Percentiles rank a stretch among this genome's conserved stretches.
Conservation (phyloP, 2,888 invertebrate species). For the Drosophila niveifrons region DNA sequence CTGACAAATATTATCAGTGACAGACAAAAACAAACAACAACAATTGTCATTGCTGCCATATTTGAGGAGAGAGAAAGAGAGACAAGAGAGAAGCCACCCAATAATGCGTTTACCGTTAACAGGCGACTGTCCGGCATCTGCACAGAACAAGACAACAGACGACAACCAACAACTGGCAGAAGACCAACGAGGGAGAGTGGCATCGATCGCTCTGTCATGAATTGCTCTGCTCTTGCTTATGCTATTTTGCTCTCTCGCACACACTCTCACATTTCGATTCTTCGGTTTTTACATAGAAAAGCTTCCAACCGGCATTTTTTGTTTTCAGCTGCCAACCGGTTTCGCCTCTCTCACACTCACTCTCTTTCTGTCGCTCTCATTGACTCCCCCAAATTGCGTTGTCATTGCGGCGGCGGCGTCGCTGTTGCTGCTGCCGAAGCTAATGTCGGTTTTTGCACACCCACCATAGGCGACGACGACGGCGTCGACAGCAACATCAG, state of each 20-base stretch:
- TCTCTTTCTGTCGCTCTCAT: constrained; percentile 43
- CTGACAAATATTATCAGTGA: constrained; percentile 52
- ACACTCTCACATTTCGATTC: constrained; percentile 13
- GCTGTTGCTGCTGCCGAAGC: constrained; percentile 32
- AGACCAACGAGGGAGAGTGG: constrained; percentile 30
- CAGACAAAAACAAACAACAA: constrained; percentile 41
- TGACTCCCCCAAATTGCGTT: constrained; percentile 75
- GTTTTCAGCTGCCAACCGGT: constrained; percentile 73
- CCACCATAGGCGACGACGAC: constrained; percentile 57
- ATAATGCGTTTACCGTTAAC: constrained; percentile 74
- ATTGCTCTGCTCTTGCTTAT: constrained; percentile 14
- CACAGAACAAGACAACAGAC: constrained; percentile 50
- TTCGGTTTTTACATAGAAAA: constrained; percentile 42
- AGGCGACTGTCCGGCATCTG: constrained; percentile 66
- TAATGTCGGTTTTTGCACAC: constrained; percentile 65
- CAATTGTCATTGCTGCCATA: constrained; percentile 41
- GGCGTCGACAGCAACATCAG: constrained; percentile 29
- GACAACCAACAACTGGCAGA: constrained; percentile 63
- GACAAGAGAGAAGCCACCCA: constrained; percentile 51
- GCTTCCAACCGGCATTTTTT: constrained; percentile 74
- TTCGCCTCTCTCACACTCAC: constrained; percentile 43
- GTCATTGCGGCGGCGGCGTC: constrained; percentile 50
- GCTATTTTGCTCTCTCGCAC: constrained; percentile 22
- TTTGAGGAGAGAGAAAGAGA: constrained; percentile 36
- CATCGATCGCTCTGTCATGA: constrained; percentile 28